A percentile compares a stretch with the other conserved stretches of the same genome.
Conservation (phyloP, 2,888 invertebrate species). For the Drosophila acutilabella region DNA sequence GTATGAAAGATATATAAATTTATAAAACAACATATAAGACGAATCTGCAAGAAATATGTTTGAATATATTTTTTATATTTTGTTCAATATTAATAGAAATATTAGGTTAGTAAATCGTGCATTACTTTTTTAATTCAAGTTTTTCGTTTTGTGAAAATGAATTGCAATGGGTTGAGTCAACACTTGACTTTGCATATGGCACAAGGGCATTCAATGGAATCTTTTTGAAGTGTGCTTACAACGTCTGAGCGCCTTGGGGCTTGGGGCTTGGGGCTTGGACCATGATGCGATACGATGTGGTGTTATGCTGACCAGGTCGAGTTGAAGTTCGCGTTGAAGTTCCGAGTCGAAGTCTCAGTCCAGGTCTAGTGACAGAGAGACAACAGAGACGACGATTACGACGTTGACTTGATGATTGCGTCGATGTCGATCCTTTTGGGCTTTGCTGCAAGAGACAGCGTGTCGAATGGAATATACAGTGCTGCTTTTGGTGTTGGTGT, state of each 20-base stretch:
- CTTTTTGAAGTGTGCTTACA: slow-evolving; percentile 70
- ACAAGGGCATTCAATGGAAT: slow-evolving; percentile 62
- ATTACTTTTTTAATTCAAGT: neutral
- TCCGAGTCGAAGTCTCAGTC: slow-evolving; percentile 23
- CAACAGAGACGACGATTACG: slow-evolving; percentile 36
- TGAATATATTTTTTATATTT: too few relatives aligned
- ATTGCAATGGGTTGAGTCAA: slow-evolving; percentile 30
- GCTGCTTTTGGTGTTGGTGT: slow-evolving; percentile 9
- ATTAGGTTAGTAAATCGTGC: neutral
- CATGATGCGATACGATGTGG: slow-evolving; percentile 44
- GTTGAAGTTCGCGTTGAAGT: slow-evolving; percentile 11
- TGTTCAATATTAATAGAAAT: too few relatives aligned
- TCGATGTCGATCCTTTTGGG: slow-evolving; percentile 71
- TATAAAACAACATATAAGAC: too few relatives aligned
- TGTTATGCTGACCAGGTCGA: slow-evolving; percentile 34
- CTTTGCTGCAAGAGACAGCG: slow-evolving; percentile 73
- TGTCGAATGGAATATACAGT: slow-evolving; percentile 68
- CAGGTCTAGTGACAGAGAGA: slow-evolving; percentile 46
- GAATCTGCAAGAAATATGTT: too few relatives aligned
- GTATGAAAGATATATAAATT: too few relatives aligned
- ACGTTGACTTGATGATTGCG: slow-evolving; percentile 56
- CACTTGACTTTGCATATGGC: slow-evolving; percentile 36
- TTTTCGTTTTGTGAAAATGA: neutral
- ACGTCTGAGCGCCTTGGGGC: slow-evolving; percentile 69
- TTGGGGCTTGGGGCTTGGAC: slow-evolving; percentile 53